A percentile compares a stretch with the other conserved stretches of the same genome.
Evolutionary conservation across 2,888 invertebrate genomes (phyloP).

Genomic region (Orthosia cruda): DNA sequence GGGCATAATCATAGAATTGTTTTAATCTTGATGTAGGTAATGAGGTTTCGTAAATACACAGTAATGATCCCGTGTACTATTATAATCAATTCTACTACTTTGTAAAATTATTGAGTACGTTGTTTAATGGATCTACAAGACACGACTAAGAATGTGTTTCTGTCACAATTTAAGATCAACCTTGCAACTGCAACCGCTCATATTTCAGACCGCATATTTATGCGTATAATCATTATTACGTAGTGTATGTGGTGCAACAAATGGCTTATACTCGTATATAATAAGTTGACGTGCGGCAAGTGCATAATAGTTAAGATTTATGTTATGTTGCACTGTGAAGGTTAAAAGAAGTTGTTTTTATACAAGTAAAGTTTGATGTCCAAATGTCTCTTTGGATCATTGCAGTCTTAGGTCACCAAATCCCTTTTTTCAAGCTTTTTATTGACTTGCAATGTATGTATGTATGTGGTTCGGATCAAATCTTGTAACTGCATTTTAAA

Average conservation of each 20-base stretch:
- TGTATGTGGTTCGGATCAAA: no score
- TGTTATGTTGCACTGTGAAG: conserved; percentile 8
- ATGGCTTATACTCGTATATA: conserved; percentile 20
- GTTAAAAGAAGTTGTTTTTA: neutral
- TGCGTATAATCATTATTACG: conserved; percentile 35
- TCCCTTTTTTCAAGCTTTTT: no score
- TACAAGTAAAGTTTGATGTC: neutral
- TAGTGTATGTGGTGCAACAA: conserved; percentile 10
- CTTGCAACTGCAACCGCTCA: conserved; percentile 14
- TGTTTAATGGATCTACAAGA: neutral
- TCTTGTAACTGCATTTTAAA: no score
- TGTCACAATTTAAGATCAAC: conserved; percentile 31
- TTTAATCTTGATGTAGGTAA: neutral
- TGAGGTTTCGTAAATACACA: neutral
- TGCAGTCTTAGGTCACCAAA: neutral
- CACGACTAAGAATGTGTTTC: neutral
- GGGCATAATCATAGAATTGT: neutral
- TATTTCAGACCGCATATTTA: conserved; percentile 31
- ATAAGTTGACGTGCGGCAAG: conserved; percentile 7
- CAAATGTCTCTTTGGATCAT: neutral
- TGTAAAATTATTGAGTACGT: neutral
- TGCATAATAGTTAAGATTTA: conserved; percentile 21
- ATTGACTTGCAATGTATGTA: no score
- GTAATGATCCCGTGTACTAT: no score
- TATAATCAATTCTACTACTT: neutral